Conservation (phyloP, 2,888 invertebrate species). For the Agrotis puta region DNA sequence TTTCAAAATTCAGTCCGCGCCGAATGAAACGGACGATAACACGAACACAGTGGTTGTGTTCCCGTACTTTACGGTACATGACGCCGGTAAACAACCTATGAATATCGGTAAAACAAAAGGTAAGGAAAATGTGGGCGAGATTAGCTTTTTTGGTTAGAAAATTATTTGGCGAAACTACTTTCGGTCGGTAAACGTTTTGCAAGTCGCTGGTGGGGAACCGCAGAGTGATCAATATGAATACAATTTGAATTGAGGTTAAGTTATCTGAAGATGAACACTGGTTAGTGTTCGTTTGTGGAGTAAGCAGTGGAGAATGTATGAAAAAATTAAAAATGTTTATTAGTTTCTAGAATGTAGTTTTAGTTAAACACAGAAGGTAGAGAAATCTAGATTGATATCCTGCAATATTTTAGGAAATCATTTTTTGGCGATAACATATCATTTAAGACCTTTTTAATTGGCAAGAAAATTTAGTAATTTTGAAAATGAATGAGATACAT, state of each 20-base stretch:
- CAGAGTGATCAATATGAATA: slow-evolving; percentile 38
- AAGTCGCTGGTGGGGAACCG: slow-evolving; percentile 18
- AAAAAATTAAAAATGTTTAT: too few species aligned
- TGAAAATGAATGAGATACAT: too few species aligned
- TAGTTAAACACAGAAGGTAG: neutral
- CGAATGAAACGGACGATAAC: slow-evolving; percentile 42
- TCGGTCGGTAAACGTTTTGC: slow-evolving; percentile 19
- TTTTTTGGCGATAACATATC: too few species aligned
- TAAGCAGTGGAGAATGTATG: neutral
- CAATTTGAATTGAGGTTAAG: slow-evolving; percentile 28
- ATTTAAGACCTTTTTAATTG: too few species aligned
- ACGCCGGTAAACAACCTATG: slow-evolving; percentile 51
- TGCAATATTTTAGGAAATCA: too few species aligned
- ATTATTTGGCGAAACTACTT: slow-evolving; percentile 33
- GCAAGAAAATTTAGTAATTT: too few species aligned
- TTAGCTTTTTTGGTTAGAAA: slow-evolving; percentile 42
- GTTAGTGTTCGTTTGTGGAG: slow-evolving; percentile 16
- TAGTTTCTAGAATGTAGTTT: too few species aligned
- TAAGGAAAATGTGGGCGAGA: slow-evolving; percentile 28
- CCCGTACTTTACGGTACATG: slow-evolving; percentile 46
- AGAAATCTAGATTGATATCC: too few species aligned
- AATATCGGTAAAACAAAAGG: slow-evolving; percentile 52
- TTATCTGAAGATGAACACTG: slow-evolving; percentile 1
- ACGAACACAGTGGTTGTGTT: slow-evolving; percentile 26
- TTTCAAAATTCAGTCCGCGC: slow-evolving; percentile 19